Conservation (phyloP, 2,888 invertebrate genomes). For the Mylabris sibirica region DNA sequence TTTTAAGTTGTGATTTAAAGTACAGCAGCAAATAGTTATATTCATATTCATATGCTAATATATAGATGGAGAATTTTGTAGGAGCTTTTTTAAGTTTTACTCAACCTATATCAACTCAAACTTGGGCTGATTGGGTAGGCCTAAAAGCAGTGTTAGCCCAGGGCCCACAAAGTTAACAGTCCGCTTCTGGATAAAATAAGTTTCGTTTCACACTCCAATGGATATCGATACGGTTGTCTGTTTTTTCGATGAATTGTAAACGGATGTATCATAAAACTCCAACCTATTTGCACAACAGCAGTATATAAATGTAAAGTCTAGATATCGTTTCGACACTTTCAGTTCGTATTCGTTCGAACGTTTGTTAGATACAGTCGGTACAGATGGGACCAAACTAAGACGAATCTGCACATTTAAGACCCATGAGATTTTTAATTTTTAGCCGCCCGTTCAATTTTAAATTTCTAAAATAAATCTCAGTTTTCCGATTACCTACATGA, state of each 20-base stretch:
- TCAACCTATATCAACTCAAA: no score
- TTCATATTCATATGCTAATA: no score
- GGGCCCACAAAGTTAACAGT: no score
- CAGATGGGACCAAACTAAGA: not conserved
- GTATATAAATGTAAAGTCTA: not conserved
- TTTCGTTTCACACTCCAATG: not conserved
- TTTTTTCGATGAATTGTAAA: slow-evolving; percentile 9
- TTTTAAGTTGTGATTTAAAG: no score
- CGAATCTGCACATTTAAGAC: not conserved
- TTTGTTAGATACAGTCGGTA: not conserved
- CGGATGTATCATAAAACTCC: slow-evolving; percentile 13
- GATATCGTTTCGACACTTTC: not conserved
- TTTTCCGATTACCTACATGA: no score
- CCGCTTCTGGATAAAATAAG: no score
- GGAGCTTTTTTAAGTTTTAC: no score
- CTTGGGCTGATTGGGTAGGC: no score
- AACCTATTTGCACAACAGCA: not conserved
- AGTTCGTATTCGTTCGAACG: not conserved
- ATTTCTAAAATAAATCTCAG: not conserved
- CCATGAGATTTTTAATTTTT: not conserved
- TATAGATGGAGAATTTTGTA: no score
- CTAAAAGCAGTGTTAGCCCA: no score
- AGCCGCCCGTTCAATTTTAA: no score
- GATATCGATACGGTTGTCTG: not conserved
- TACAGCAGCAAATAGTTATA: no score